Conservation (phyloP, 2,888 invertebrate species). For the Tenodera sinensis region DNA sequence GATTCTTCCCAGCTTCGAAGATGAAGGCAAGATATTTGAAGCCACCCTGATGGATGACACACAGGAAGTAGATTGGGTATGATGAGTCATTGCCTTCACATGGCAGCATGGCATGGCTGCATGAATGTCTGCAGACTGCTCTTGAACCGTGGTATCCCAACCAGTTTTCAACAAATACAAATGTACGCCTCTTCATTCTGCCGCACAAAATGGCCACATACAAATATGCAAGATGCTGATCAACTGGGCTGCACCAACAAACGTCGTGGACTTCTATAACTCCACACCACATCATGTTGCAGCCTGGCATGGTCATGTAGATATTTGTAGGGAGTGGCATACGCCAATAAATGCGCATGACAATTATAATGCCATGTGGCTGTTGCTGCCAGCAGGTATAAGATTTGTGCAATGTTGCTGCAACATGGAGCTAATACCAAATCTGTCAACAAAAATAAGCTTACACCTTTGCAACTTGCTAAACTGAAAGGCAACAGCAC, state of each 20-base stretch:
- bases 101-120: neutral
- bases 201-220: neutral
- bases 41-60: neutral
- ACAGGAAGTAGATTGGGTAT: neutral
- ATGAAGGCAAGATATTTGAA: neutral
- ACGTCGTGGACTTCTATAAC: neutral
- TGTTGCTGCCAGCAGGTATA: neutral
- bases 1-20: neutral
- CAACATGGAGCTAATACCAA: neutral
- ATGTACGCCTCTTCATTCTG: neutral
- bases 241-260: neutral
- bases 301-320: neutral
- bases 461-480: neutral
- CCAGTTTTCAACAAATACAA: neutral
- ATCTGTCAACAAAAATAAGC: neutral
- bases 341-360: neutral
- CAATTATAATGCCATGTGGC: neutral
- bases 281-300: neutral
- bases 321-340: neutral
- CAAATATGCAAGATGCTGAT: neutral
- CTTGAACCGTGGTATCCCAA: neutral
- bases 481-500: rapidly evolving
- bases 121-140: neutral
- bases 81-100: neutral
- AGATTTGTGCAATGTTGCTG: neutral